Base-by-base conservation (phyloP, 2,113 vertebrate genomes). In the Pedionomus torquatus region DNA sequence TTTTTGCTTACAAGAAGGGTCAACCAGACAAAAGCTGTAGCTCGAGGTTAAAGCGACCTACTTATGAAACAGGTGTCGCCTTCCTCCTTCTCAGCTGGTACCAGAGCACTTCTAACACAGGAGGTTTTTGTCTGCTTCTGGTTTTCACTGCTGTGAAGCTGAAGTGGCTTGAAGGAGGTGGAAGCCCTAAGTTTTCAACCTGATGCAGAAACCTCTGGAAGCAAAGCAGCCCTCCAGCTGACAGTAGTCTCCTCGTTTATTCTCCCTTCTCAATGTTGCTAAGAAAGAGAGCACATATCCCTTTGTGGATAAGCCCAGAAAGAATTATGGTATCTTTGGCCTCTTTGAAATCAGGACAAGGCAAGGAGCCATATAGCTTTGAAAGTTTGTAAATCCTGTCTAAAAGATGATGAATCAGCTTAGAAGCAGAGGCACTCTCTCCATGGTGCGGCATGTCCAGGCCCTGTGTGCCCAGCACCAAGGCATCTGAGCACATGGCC, bases 21-120 rank as follows among this genome's bases (percentile, higher is more conserved):
- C 83, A 91, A 63, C 37, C 43, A 82, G 65, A 57, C 28, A 87
- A 92, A 96, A 96, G 64, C 77, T 95, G 69, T 71, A 79, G 18
- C 51, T 91, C 51, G 46, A 66, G 25, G 49, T 89, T 93, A 89
- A 92, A 95, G 68, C 31, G 30, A 78, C 30, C 11, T 68, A 58
- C 35, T 69, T 74, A 83, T 1, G 33, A 82, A 95, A 82, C 43
- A 91, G 69, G 89, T 95, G 77, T 7, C 64, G 44, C n/a, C 17
- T 72, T 82, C 48, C 33, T 64, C 26, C 33, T 58, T 71, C 58
- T 60, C 30, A n/a, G 9, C 35, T 49, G 35, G 20, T 43, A 60
- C 28, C 51, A 39, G 30, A 49, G 18, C 19, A 89, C 81, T 89
- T 81, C 30, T 63, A 63, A 55, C 7, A 35, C 13, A n/a, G 12